Conservation (phyloP, 2,888 invertebrate genomes). For the Xiphydria camelus region DNA sequence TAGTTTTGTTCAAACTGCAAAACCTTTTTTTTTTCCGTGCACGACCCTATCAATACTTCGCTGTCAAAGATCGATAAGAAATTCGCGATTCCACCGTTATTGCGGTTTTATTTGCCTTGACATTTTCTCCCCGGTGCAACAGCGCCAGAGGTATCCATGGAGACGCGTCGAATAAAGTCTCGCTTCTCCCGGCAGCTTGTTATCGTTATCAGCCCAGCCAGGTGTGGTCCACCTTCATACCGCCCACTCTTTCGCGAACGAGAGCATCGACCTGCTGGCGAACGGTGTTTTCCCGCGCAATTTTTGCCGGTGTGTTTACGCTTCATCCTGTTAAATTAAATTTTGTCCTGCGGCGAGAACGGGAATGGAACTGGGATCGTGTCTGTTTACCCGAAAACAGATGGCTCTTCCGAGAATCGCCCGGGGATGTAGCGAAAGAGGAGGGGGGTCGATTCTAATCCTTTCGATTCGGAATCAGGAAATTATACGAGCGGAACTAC, state of each 20-base stretch:
- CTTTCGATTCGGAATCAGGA: constrained; percentile 36
- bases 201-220: no score
- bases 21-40: no score
- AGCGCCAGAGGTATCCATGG: constrained; percentile 10
- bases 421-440: constrained; percentile 37
- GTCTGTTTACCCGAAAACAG: constrained; percentile 52
- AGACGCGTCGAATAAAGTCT: constrained; percentile 8
- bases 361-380: constrained; percentile 43
- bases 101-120: no score
- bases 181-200: constrained; percentile 4
- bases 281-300: constrained; percentile 32
- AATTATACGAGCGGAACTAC: constrained; percentile 1
- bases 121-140: constrained; percentile 16
- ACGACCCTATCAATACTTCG: no score
- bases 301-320: constrained; percentile 45
- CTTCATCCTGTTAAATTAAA: constrained; percentile 51
- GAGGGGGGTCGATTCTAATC: constrained; percentile 45
- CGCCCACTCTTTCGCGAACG: no score
- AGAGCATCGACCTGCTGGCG: constrained; percentile 21
- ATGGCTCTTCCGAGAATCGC: constrained; percentile 48
- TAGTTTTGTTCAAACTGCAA: no score
- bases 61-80: no score
- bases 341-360: constrained; percentile 48
- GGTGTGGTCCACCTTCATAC: no score
- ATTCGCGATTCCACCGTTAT: no score